Conservation (phyloP, 2,888 invertebrate species). For the Ctena decussata region DNA sequence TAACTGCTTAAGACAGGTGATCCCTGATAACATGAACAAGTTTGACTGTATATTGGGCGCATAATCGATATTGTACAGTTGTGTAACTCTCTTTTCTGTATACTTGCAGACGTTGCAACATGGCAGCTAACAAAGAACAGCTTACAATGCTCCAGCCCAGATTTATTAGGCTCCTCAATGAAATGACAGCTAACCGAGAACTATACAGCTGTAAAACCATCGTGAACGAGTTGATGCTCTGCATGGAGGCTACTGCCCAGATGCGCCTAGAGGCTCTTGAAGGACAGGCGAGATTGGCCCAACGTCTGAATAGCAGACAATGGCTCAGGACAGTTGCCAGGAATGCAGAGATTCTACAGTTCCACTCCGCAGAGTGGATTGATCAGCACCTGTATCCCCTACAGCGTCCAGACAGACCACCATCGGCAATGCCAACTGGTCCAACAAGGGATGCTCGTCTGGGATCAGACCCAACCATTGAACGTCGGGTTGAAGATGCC, state of each 20-base stretch:
- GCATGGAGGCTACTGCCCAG: not conserved
- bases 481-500: not conserved
- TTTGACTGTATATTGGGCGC: not conserved
- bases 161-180: not conserved
- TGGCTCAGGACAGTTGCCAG: not conserved
- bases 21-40: too few relatives aligned
- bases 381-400: not conserved
- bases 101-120: not conserved
- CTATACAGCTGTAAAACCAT: not conserved
- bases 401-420: too few relatives aligned
- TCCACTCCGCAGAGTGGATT: not conserved
- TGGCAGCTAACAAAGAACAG: not conserved
- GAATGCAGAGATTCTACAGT: not conserved
- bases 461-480: not conserved
- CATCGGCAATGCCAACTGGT: too few relatives aligned
- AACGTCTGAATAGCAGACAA: not conserved
- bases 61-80: not conserved
- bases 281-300: not conserved
- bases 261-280: not conserved
- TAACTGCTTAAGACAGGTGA: too few relatives aligned
- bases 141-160: not conserved
- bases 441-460: not conserved
- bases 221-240: not conserved
- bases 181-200: not conserved
- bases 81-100: not conserved